phyloP scores from a whole-genome alignment of 2,113 vertebrate species.

The Blennius ocellaris region DNA sequence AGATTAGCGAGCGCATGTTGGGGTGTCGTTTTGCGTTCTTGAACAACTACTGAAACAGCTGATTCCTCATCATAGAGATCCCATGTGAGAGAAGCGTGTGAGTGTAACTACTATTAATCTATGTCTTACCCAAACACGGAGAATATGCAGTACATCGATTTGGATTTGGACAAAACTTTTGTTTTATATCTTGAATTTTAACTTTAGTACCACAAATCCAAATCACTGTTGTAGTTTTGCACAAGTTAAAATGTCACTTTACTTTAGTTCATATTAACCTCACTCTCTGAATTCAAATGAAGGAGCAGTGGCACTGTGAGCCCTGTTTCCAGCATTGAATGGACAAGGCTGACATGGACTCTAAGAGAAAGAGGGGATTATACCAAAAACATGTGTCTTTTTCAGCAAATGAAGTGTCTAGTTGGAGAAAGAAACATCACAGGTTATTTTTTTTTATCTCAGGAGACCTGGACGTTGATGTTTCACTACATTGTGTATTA shows the following conservation, averaged over 20 bases:
- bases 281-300: neutral
- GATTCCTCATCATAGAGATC: no score
- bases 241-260: slow-evolving; percentile 6
- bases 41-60: no score
- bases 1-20: slow-evolving; percentile 33
- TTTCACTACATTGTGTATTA: slow-evolving; percentile 5
- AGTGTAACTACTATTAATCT: no score
- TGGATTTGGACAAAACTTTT: no score
- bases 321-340: neutral
- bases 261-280: neutral
- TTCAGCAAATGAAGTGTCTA: no score
- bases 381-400: slow-evolving; percentile 2
- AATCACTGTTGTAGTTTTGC: slow-evolving; percentile 47
- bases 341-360: no score
- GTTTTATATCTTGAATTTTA: no score
- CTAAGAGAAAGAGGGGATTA: neutral
- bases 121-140: no score
- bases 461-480: slow-evolving; percentile 20
- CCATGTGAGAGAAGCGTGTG: no score
- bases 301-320: neutral
- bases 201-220: slow-evolving; percentile 22
- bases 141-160: no score
- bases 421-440: no score
- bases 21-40: no score
- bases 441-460: slow-evolving; percentile 9